Conservation (phyloP, 2,888 invertebrate genomes). For the Andrena chrysosceles region DNA sequence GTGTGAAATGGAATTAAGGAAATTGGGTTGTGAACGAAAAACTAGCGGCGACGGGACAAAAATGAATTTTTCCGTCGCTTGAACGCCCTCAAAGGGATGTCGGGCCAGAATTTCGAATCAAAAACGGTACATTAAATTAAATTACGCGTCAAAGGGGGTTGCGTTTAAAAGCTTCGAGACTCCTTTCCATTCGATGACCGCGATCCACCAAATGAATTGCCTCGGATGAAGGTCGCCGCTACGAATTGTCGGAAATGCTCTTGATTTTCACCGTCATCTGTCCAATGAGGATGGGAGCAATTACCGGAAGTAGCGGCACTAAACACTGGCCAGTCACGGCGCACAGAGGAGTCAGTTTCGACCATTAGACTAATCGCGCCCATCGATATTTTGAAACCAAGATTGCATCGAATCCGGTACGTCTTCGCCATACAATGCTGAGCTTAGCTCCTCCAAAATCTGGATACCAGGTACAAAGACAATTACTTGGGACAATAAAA, state of each 20-base stretch:
- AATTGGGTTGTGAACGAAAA: neutral
- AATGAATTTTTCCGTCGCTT: neutral
- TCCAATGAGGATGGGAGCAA: conserved; percentile 13
- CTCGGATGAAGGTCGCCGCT: neutral
- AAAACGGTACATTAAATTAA: neutral
- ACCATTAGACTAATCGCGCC: conserved; percentile 16
- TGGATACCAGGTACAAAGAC: no score
- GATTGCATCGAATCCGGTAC: neutral
- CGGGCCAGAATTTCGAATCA: neutral
- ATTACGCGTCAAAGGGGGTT: neutral
- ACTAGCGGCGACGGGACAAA: neutral
- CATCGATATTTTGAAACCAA: conserved; percentile 13
- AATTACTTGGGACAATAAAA: no score
- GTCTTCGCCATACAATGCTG: neutral
- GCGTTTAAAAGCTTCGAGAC: neutral
- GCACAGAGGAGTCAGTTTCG: neutral
- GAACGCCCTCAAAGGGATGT: neutral
- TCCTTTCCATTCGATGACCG: neutral
- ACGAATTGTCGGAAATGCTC: conserved; percentile 2
- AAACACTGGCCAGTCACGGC: conserved; percentile 7
- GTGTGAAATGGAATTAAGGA: conserved; percentile 34
- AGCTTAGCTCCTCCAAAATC: no score
- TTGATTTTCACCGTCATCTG: conserved; percentile 9
- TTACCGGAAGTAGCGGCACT: conserved; percentile 15
- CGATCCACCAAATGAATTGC: conserved; percentile 19